Evolutionary conservation across 1,140 invertebrate species (phyloP).

Genomic region (Platorchestia sp.): DNA sequence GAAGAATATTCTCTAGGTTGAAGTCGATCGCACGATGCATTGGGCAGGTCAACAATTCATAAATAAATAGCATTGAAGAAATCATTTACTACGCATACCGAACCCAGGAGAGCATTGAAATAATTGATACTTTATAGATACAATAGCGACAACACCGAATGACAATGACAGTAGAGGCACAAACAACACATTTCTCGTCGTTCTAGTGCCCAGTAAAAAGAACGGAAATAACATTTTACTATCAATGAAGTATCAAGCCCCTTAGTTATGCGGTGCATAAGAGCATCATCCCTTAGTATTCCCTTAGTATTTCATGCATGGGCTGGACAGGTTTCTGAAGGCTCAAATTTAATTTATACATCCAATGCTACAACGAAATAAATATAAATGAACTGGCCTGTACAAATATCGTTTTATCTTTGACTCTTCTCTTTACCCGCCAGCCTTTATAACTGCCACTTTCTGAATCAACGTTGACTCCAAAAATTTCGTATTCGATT

Average conservation of each 20-base stretch:
- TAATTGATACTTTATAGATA: not conserved
- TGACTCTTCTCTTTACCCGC: too few relatives aligned
- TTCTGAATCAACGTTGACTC: not conserved
- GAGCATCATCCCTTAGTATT: not conserved
- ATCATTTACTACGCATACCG: not conserved
- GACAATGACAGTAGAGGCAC: not conserved
- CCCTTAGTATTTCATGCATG: too few relatives aligned
- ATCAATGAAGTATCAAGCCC: too few relatives aligned
- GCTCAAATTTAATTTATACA: not conserved
- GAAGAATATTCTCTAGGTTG: not conserved
- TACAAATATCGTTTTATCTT: not conserved
- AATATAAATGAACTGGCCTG: not conserved
- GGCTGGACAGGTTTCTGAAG: not conserved
- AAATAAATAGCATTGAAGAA: not conserved
- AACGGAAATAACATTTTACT: too few relatives aligned
- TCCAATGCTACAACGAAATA: not conserved
- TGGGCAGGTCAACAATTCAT: not conserved
- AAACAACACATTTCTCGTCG: not conserved
- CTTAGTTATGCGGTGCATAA: not conserved
- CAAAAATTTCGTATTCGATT: not conserved
- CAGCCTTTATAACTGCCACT: not conserved
- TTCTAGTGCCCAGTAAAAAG: not conserved
- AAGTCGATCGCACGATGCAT: not conserved
- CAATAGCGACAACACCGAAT: not conserved
- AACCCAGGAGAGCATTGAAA: not conserved